Percentiles rank a stretch among this genome's conserved stretches.
These are phyloP conservation scores for Trematomus bernacchii DNA, from an alignment of 2,797 vertebrate genomes.

Conservation along the genomic window DNA sequence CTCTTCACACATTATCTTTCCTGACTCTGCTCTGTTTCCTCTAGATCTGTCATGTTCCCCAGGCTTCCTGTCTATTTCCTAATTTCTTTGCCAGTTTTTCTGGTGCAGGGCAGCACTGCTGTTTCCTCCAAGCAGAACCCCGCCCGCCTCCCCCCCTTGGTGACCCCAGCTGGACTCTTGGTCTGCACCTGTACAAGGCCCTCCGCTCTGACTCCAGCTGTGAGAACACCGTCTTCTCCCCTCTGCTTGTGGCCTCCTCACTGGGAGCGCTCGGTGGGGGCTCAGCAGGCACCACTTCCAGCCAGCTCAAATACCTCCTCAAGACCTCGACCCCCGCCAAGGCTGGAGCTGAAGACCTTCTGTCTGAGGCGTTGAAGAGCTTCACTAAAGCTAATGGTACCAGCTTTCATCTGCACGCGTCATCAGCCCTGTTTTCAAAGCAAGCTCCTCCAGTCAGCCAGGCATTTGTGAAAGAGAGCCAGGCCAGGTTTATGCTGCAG, in stretches of 20 bases:
- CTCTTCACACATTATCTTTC: neutral
- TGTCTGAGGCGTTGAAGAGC: slow-evolving; percentile 62
- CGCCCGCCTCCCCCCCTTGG: slow-evolving; percentile 38
- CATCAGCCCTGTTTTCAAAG: slow-evolving; percentile 77
- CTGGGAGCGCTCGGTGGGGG: slow-evolving; percentile 62
- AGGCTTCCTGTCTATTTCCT: slow-evolving; percentile 46
- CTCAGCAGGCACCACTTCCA: slow-evolving; percentile 68
- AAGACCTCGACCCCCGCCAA: slow-evolving; percentile 15
- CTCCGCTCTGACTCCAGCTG: slow-evolving; percentile 55
- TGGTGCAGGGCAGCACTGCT: slow-evolving; percentile 42
- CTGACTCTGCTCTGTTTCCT: slow-evolving; percentile 10
- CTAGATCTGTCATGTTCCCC: slow-evolving; percentile 72
- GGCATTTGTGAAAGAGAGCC: slow-evolving; percentile 68
- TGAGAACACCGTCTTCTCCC: slow-evolving; percentile 75
- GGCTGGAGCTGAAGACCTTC: slow-evolving; percentile 25
- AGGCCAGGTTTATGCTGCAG: slow-evolving; percentile 60
- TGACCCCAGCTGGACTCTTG: slow-evolving; percentile 80
- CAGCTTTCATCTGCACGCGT: slow-evolving; percentile 64
- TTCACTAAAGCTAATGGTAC: slow-evolving; percentile 60
- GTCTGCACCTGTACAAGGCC: slow-evolving; percentile 72
- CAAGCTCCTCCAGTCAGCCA: slow-evolving; percentile 54
- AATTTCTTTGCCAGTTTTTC: slow-evolving; percentile 50
- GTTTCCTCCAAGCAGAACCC: slow-evolving; percentile 43
- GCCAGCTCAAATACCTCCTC: slow-evolving; percentile 74
- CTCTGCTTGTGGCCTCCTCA: slow-evolving; percentile 73